phyloP scores from a whole-genome alignment of 2,797 vertebrate genomes.

The Ptychobarbus kaznakovi region DNA sequence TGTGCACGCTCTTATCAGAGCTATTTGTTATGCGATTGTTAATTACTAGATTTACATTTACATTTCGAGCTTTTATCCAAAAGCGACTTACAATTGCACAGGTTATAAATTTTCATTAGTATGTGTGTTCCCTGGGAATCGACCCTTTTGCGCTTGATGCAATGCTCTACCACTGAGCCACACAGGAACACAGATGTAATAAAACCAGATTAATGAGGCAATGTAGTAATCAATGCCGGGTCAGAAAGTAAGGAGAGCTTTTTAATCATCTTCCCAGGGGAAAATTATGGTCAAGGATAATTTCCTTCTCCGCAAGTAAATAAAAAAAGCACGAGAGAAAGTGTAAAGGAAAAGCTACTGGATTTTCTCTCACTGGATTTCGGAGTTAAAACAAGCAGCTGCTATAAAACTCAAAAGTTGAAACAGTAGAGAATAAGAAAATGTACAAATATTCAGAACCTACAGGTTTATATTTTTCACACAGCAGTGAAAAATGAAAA shows the following conservation, averaged over 20 bases:
- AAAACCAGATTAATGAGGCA: constrained; percentile 41
- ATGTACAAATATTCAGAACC: neutral
- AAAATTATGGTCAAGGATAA: constrained; percentile 17
- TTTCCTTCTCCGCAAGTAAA: constrained; percentile 19
- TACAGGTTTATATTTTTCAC: constrained; percentile 44
- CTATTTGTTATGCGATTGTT: constrained; percentile 33
- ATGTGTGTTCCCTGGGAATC: too few relatives aligned
- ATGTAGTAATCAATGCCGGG: constrained; percentile 21
- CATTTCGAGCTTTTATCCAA: too few relatives aligned
- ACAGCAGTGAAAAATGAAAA: neutral
- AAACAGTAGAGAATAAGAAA: constrained; percentile 6
- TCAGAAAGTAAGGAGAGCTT: constrained; percentile 31
- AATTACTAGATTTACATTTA: too few relatives aligned
- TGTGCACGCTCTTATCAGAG: constrained; percentile 9
- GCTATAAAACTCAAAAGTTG: neutral
- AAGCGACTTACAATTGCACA: too few relatives aligned
- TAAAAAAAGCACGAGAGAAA: neutral
- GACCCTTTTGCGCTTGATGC: too few relatives aligned
- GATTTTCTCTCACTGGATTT: neutral
- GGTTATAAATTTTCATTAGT: too few relatives aligned
- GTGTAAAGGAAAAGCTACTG: neutral
- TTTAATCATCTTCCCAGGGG: constrained; percentile 27
- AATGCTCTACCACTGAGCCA: too few relatives aligned
- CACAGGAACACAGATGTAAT: too few relatives aligned
- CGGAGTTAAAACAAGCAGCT: neutral